Evolutionary conservation across 2,888 invertebrate species (phyloP), one percentile per base, ranked within the genome.

Genomic region (Crossocerus cetratus): DNA sequence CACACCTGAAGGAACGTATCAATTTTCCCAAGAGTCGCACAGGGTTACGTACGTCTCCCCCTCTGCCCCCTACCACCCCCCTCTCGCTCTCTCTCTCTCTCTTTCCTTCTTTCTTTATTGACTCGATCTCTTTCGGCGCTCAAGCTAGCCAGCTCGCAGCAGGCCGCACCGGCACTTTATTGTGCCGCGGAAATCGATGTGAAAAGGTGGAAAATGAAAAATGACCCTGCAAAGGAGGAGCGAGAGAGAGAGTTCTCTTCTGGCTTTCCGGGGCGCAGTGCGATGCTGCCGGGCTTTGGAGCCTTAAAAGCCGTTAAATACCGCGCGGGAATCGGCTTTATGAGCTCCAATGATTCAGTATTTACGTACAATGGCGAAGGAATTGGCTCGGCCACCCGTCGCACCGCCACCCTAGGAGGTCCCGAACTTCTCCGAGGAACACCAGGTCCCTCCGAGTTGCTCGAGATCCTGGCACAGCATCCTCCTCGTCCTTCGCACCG

Each of bases 251-350:
- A 74, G 63, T 59, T 32, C 32, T 16, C 53, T n/a, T n/a, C 72
- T 67, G 60, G 60, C 65, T 72, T 69, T 55, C 43, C 21, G 72
- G 72, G 43, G 75, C 64, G 68, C 69, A 4, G 43, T 16, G 49
- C 49, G 49, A 4, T 49, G 11, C 32, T 32, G 32, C 32, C 11
- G 32, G 71, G 56, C 72, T 71, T 45, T 43, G 60, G 69, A 67
- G 53, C 68, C 81, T 84, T 84, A 84, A 88, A 86, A 84, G 85
- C 84, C 86, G 86, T 88, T 88, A 86, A 88, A 89, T 83, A 83
- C 84, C 83, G 74, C 71, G 71, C 69, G 68, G 72, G 81, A 82
- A 66, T 78, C 71, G 70, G 59, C 66, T 78, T 78, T 75, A 77
- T 74, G 64, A 42, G 77, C 65, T 76, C 68, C 83, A 81, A 86